Evolutionary conservation across 2,888 invertebrate genomes (phyloP).

Genomic region (Papilio gigon): DNA sequence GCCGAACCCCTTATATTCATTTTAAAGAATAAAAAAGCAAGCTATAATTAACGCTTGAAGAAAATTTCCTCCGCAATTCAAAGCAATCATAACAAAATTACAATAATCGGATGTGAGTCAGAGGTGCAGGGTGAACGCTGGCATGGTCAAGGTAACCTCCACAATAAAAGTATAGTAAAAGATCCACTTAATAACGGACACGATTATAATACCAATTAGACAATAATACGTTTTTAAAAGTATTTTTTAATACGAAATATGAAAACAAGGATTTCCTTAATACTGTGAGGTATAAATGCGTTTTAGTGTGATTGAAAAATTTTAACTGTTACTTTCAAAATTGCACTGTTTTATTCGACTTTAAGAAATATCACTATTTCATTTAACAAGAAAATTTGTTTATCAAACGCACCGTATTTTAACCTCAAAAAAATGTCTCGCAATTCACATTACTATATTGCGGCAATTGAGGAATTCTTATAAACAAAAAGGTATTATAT

Average conservation of each 20-base stretch:
- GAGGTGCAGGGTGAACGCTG: conserved; percentile 33
- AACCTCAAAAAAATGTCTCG: too few relatives aligned
- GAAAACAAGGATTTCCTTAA: conserved; percentile 21
- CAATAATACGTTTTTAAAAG: conserved; percentile 9
- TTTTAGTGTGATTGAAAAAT: background rate
- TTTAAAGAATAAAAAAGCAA: background rate
- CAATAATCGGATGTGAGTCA: conserved; percentile 40
- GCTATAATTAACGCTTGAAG: conserved; percentile 4
- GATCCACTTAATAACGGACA: conserved; percentile 37
- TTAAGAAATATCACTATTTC: background rate
- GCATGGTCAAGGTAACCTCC: conserved; percentile 41
- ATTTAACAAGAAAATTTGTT: background rate
- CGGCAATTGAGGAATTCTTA: background rate
- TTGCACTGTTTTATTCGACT: conserved; percentile 2
- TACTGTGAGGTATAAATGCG: background rate
- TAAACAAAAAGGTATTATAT: background rate
- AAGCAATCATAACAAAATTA: conserved; percentile 36
- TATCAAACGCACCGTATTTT: too few relatives aligned
- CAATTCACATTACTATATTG: background rate
- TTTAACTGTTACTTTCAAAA: conserved; percentile 8
- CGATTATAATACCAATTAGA: conserved; percentile 30
- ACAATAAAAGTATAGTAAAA: conserved; percentile 24
- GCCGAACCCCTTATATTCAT: background rate
- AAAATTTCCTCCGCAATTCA: conserved; percentile 26
- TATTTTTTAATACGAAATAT: conserved; percentile 12